Evolutionary conservation across 2,797 vertebrate genomes (phyloP).

Genomic region (Garrulus glandarius): DNA sequence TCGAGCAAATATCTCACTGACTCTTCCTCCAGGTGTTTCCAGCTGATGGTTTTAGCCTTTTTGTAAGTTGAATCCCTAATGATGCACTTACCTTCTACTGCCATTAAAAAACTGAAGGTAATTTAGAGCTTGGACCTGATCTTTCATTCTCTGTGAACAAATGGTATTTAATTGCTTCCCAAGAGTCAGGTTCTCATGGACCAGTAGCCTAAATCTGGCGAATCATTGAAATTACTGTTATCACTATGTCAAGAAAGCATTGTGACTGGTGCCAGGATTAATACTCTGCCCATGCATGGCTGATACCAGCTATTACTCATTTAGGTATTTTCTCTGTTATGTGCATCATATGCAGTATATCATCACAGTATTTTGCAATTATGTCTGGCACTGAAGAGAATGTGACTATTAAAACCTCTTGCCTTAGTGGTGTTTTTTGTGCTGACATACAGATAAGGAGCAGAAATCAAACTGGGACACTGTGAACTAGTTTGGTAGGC

Average conservation of each 20-base stretch:
- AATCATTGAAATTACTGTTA: neutral
- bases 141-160: neutral
- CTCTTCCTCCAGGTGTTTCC: neutral
- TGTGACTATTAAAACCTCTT: neutral
- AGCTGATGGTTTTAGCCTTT: neutral
- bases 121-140: neutral
- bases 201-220: neutral
- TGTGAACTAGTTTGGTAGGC: neutral
- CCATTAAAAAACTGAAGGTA: neutral
- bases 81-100: neutral
- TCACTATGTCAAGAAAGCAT: neutral
- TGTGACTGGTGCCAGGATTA: neutral
- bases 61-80: neutral
- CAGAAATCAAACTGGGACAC: neutral
- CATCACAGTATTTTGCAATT: neutral
- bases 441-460: neutral
- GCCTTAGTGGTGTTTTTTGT: neutral
- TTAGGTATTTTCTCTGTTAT: neutral
- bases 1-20: neutral
- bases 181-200: neutral
- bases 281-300: neutral
- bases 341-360: neutral
- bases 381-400: neutral
- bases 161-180: neutral
- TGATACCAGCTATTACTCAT: neutral